phyloP scores from a whole-genome alignment of 2,113 vertebrate species.

The Brachyhypopomus occidentalis region DNA sequence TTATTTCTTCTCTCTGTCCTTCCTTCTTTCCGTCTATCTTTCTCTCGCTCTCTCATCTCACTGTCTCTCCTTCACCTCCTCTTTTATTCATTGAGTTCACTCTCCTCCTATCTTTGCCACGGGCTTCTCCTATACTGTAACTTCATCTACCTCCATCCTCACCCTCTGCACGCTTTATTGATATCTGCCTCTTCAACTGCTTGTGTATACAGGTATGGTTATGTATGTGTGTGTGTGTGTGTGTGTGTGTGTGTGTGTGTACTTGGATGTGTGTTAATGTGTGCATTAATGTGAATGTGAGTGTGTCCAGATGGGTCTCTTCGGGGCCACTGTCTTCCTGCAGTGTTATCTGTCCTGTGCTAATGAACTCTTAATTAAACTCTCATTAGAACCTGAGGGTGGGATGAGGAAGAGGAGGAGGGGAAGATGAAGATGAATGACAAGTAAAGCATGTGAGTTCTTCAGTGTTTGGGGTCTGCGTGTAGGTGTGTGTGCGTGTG shows the following conservation, averaged over 20 bases:
- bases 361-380: conserved; percentile 34
- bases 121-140: conserved; percentile 10
- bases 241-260: conserved; percentile 21
- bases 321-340: not conserved
- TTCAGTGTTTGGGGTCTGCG: not conserved
- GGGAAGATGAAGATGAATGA: not conserved
- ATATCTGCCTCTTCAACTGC: conserved; percentile 9
- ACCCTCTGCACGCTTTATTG: conserved; percentile 21
- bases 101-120: not conserved
- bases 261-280: not conserved
- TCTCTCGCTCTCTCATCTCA: conserved; percentile 7
- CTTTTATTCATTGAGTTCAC: conserved; percentile 11
- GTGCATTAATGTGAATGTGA: not conserved
- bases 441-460: not conserved
- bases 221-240: conserved; percentile 29
- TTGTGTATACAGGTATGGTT: conserved; percentile 2
- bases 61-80: conserved; percentile 14
- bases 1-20: conserved; percentile 16
- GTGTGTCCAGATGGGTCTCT: conserved; percentile 26
- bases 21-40: not conserved
- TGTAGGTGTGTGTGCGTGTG: conserved; percentile 1
- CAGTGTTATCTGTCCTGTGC: conserved; percentile 15
- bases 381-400: not conserved
- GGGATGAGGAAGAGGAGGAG: conserved; percentile 1
- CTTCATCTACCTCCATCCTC: not conserved